Percentiles rank a stretch among this genome's conserved stretches.
These are phyloP conservation scores for Archaeoteleia sp. DNA, from an alignment of 2,888 invertebrate genomes.

Conservation along the genomic window DNA sequence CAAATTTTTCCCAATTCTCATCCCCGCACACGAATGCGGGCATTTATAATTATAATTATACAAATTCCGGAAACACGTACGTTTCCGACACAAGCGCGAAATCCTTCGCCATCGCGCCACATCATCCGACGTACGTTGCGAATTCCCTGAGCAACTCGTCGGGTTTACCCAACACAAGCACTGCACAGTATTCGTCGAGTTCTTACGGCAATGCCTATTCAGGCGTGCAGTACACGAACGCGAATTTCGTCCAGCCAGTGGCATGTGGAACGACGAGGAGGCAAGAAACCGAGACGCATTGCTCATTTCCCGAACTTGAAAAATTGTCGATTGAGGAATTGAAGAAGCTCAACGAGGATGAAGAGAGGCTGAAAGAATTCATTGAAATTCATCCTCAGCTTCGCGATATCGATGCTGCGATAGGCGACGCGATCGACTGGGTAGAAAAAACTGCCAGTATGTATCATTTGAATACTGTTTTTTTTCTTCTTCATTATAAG, in stretches of 20 bases:
- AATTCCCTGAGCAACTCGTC: constrained; percentile 50
- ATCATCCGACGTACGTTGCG: constrained; percentile 59
- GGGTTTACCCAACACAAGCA: constrained; percentile 56
- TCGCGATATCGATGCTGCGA: constrained; percentile 81
- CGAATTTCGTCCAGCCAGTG: constrained; percentile 64
- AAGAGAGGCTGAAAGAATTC: constrained; percentile 84
- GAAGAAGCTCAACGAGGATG: constrained; percentile 81
- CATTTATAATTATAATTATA: constrained; percentile 69
- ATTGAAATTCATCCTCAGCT: constrained; percentile 82
- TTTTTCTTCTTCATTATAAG: too few species aligned
- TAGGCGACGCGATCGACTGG: constrained; percentile 83
- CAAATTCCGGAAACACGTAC: constrained; percentile 62
- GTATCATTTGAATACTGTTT: too few species aligned
- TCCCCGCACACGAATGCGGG: constrained; percentile 64
- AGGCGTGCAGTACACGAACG: constrained; percentile 65
- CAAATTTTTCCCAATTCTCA: constrained; percentile 66
- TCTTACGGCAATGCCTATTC: constrained; percentile 62
- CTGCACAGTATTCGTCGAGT: constrained; percentile 64
- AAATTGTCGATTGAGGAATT: constrained; percentile 80
- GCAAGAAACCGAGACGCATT: constrained; percentile 63
- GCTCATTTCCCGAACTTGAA: constrained; percentile 76
- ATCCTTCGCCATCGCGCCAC: constrained; percentile 57
- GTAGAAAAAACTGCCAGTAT: constrained; percentile 83
- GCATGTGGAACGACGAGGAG: constrained; percentile 50
- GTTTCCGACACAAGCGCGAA: constrained; percentile 54